phyloP scores from a whole-genome alignment of 92 coral and sea anemone species.

The Zoanthus sansibaricus region DNA sequence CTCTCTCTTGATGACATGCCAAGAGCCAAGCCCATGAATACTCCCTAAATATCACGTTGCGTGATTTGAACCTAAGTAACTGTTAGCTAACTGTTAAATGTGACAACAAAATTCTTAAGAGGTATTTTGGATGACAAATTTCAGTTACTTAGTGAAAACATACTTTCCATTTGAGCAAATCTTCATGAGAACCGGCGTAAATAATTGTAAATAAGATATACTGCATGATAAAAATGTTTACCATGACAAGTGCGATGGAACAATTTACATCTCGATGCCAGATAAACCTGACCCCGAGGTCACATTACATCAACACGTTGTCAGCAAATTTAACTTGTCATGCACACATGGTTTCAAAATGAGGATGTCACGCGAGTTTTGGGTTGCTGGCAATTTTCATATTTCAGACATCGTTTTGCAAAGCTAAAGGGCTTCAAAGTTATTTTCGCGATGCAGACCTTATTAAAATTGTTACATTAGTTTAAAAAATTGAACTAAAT shows the following conservation, averaged over 20 bases:
- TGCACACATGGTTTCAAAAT: neutral
- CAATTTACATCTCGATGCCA: neutral
- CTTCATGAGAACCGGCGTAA: neutral
- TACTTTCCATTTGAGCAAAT: neutral
- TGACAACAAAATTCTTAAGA: neutral
- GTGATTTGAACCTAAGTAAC: neutral
- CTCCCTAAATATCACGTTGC: constrained; percentile 14
- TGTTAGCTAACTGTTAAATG: neutral
- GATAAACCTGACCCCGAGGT: neutral
- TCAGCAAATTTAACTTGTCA: neutral
- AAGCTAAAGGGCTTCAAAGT: neutral
- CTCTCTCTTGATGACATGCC: too few relatives aligned
- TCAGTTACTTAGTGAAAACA: neutral
- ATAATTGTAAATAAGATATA: neutral
- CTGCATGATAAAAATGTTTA: neutral
- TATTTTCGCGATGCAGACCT: neutral
- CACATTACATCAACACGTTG: neutral
- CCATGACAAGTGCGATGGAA: neutral
- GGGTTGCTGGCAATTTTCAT: neutral
- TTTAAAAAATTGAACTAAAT: too few relatives aligned
- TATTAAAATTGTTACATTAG: too few relatives aligned
- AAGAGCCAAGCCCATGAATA: neutral
- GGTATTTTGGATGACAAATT: constrained; percentile 1
- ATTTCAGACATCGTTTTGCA: neutral
- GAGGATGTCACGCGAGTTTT: neutral